Evolutionary conservation across 2,888 invertebrate species (phyloP).

Genomic region (Cyrtodaria siliqua): DNA sequence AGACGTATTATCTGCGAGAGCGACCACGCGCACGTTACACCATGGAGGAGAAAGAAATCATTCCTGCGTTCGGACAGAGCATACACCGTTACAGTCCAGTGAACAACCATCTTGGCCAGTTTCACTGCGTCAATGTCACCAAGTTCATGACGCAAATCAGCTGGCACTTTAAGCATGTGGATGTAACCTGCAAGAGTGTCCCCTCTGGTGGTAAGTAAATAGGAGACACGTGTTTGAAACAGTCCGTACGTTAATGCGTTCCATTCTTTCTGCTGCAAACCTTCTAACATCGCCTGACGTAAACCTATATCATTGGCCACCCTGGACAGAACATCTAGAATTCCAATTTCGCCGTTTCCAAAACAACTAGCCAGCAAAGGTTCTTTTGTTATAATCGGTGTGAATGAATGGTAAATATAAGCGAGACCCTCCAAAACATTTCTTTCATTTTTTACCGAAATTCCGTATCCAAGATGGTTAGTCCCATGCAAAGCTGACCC

Average conservation of each 20-base stretch:
- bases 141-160: neutral
- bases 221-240: conserved; percentile 49
- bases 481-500: conserved; percentile 58
- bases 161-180: conserved; percentile 35
- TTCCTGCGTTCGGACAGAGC: conserved; percentile 34
- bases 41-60: conserved; percentile 62
- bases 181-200: conserved; percentile 36
- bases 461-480: conserved; percentile 61
- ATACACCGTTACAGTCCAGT: conserved; percentile 42
- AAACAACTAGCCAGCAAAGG: conserved; percentile 9
- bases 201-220: conserved; percentile 31
- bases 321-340: conserved; percentile 23
- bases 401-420: conserved; percentile 52
- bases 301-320: conserved; percentile 24
- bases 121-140: conserved; percentile 19
- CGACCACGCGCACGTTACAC: conserved; percentile 57
- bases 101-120: conserved; percentile 31
- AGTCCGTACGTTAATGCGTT: conserved; percentile 26
- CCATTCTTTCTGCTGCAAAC: conserved; percentile 26
- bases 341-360: conserved; percentile 39
- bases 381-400: conserved; percentile 20
- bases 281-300: conserved; percentile 21
- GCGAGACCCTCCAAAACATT: conserved; percentile 56
- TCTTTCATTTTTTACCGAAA: conserved; percentile 30
- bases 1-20: conserved; percentile 43